Evolutionary conservation across 1,140 invertebrate genomes (phyloP), one percentile per base, ranked within the genome.

Genomic region (Asbolus verrucosus): DNA sequence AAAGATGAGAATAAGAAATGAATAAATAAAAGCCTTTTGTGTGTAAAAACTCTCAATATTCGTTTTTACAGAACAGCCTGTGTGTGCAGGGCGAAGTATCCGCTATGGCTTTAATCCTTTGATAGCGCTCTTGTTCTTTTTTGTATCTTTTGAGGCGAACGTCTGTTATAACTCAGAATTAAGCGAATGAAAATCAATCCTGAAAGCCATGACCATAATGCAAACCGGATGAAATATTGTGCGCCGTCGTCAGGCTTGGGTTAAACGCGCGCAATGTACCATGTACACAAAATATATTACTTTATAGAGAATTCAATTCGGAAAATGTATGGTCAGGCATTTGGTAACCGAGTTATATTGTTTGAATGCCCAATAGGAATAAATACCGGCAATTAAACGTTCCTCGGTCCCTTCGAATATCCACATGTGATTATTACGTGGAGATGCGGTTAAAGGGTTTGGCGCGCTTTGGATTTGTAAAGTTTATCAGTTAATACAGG

Each of bases 301-400:
- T 43, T 68, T 65, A 68, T 73, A 73, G 71, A 73, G 69, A 73
- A 73, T 73, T 73, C 67, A 73, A 73, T 73, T 73, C 67, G 62
- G 61, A 69, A 73, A 73, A 73, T 69, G 71, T 73, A 73, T 70
- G 65, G 71, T 69, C 63, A 65, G 71, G 46, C 65, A 70, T 73
- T 69, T 67, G 59, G 61, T 62, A 63, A 31, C 63, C 61, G 50
- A 61, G 54, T 68, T 73, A 54, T 70, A 69, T 68, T 38, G 41
- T 73, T 73, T 11, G n/a, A 21, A 50, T 21, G 16, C 8, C 43
- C 46, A 54, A 54, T 54, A 54, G 27, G 27, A 54, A 54, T 21
- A 54, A 27, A 54, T 13, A 54, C 46, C 11, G n/a, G 19, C 19
- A 54, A 54, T 54, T 54, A 54, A 54, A 27, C 5, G 24, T 4